phyloP scores from a whole-genome alignment of 2,113 vertebrate genomes.

The Dolichotis patagonum region DNA sequence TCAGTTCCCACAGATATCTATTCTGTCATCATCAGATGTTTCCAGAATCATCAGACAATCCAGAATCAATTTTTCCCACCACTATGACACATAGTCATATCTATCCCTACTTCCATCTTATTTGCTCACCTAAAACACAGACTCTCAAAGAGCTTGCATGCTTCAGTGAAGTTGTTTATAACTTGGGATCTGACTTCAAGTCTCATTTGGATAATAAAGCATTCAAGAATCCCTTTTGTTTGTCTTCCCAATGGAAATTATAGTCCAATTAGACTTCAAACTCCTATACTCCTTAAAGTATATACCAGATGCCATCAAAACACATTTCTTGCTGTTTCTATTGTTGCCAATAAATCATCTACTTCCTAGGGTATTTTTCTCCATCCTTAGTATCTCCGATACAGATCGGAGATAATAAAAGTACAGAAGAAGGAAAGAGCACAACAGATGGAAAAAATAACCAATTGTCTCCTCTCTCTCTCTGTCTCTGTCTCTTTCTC shows the following conservation, averaged over 20 bases:
- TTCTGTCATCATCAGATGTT: background rate
- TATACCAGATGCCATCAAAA: background rate
- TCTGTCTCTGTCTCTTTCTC: too few relatives aligned
- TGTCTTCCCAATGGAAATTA: background rate
- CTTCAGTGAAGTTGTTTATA: background rate
- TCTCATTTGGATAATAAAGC: background rate
- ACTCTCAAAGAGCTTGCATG: background rate
- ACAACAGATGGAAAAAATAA: background rate
- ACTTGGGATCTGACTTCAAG: constrained; percentile 15
- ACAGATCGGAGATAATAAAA: background rate
- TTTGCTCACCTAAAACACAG: background rate
- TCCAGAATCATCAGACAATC: too few relatives aligned
- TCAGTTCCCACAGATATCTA: background rate
- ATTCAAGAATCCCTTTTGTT: background rate
- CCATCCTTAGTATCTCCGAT: background rate
- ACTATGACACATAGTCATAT: background rate
- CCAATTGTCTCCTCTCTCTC: background rate
- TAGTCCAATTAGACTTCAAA: constrained; percentile 22
- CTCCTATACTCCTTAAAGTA: background rate
- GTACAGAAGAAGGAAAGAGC: background rate
- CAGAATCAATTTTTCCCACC: background rate
- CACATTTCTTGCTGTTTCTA: background rate
- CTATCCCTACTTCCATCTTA: background rate
- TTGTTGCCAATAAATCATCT: background rate
- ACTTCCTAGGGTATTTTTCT: background rate